A percentile compares a stretch with the other conserved stretches of the same genome.
Conservation (phyloP, 2,797 vertebrate genomes). For the Adrianichthys oophorus region DNA sequence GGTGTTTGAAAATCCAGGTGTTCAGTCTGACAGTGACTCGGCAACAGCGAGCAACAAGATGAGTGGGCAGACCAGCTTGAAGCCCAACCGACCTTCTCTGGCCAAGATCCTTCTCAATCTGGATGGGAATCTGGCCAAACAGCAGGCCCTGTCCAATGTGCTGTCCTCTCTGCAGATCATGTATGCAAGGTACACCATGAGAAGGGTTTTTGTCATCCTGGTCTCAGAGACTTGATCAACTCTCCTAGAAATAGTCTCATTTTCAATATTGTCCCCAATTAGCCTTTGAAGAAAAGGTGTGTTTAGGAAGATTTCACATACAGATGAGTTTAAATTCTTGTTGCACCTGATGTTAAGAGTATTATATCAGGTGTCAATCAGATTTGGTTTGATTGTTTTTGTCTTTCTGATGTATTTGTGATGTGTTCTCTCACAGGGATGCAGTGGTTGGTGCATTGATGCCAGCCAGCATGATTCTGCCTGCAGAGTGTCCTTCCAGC, state of each 20-base stretch:
- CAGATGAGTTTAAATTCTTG: too few relatives aligned
- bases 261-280: background rate
- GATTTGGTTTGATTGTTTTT: too few relatives aligned
- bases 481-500: conserved; percentile 89
- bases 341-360: too few relatives aligned
- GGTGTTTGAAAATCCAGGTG: conserved; percentile 74
- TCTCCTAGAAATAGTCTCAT: background rate
- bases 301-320: too few relatives aligned
- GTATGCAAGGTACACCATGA: conserved; percentile 89
- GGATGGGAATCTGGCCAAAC: conserved; percentile 93
- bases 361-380: too few relatives aligned
- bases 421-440: conserved; percentile 78
- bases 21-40: conserved; percentile 92
- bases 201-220: background rate
- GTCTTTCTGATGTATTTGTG: background rate
- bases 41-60: conserved; percentile 90
- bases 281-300: too few relatives aligned
- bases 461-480: conserved; percentile 97
- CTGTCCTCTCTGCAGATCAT: conserved; percentile 94
- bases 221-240: background rate
- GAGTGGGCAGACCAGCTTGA: conserved; percentile 84
- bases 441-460: conserved; percentile 93
- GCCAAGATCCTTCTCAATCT: conserved; percentile 96
- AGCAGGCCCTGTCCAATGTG: conserved; percentile 93
- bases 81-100: conserved; percentile 91